Conservation (phyloP, 1,140 invertebrate genomes). For the Musca vetustissima region DNA sequence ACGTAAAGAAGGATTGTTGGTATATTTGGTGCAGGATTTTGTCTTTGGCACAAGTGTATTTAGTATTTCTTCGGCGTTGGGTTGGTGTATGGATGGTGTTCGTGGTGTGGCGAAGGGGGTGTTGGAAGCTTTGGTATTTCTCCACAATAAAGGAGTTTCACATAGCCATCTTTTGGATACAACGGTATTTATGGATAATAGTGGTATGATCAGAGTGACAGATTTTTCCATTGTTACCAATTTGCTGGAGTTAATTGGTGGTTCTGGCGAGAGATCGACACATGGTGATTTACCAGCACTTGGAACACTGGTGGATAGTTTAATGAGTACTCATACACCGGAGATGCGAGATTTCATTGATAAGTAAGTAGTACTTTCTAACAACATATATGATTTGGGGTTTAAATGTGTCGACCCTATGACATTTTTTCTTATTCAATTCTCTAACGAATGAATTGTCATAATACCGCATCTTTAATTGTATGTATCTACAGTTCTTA, state of each 20-base stretch:
- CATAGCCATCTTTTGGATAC: constrained; percentile 72
- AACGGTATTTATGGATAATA: constrained; percentile 66
- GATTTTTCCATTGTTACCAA: constrained; percentile 71
- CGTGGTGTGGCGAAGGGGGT: constrained; percentile 63
- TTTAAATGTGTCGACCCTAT: too few species aligned
- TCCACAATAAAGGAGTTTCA: constrained; percentile 77
- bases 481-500: too few species aligned
- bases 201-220: constrained; percentile 62
- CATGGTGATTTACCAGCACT: constrained; percentile 48
- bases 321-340: constrained; percentile 56
- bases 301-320: constrained; percentile 44
- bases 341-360: constrained; percentile 72
- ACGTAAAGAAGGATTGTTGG: constrained; percentile 61
- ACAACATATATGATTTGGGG: too few species aligned
- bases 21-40: constrained; percentile 71
- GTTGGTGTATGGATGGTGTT: constrained; percentile 53
- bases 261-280: constrained; percentile 50
- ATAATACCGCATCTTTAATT: too few species aligned
- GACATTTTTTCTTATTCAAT: too few species aligned
- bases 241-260: constrained; percentile 44
- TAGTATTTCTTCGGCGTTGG: constrained; percentile 45
- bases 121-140: constrained; percentile 67
- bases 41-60: constrained; percentile 57
- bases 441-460: too few species aligned
- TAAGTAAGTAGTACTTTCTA: constrained; percentile 55